These are phyloP conservation scores for Dendroctonus valens DNA, from an alignment of 1,140 invertebrate genomes.

Conservation along the genomic window DNA sequence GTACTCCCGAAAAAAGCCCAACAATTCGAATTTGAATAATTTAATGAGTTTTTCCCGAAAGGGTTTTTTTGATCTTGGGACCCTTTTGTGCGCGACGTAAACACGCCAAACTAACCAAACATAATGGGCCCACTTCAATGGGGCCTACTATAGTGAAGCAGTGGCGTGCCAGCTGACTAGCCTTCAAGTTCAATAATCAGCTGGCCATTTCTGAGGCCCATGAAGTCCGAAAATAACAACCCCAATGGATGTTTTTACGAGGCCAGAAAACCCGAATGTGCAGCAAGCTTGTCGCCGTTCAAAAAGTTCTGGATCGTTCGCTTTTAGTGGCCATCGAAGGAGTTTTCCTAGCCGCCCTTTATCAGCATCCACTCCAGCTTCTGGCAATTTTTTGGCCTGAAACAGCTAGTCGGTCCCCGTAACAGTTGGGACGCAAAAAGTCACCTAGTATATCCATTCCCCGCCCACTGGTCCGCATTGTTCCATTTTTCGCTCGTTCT, in stretches of 20 bases:
- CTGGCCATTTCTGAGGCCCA: no score
- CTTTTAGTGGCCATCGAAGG: conserved; percentile 8
- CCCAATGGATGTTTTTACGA: conserved; percentile 5
- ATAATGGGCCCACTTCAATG: conserved; percentile 25
- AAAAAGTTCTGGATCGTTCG: conserved; percentile 22
- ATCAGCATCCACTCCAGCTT: not conserved
- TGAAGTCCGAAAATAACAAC: no score
- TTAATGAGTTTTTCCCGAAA: conserved; percentile 38
- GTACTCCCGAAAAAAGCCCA: conserved; percentile 16
- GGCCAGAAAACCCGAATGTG: conserved; percentile 11
- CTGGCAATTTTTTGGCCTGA: not conserved
- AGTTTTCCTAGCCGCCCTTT: not conserved
- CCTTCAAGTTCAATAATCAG: no score
- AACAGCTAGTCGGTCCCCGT: not conserved
- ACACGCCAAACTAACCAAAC: conserved; percentile 28
- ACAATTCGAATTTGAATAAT: conserved; percentile 36
- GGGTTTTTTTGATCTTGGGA: conserved; percentile 31
- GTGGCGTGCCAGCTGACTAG: not conserved
- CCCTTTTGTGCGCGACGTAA: conserved; percentile 26
- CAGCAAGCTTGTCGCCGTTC: conserved; percentile 6
- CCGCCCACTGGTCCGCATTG: not conserved
- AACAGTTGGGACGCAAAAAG: not conserved
- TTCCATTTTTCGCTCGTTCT: conserved; percentile 11
- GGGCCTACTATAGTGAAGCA: conserved; percentile 1
- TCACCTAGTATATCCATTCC: conserved; percentile 3